Percentiles rank a stretch among this genome's conserved stretches.
Conservation (phyloP, 2,113 vertebrate genomes). For the Nesoenas mayeri region DNA sequence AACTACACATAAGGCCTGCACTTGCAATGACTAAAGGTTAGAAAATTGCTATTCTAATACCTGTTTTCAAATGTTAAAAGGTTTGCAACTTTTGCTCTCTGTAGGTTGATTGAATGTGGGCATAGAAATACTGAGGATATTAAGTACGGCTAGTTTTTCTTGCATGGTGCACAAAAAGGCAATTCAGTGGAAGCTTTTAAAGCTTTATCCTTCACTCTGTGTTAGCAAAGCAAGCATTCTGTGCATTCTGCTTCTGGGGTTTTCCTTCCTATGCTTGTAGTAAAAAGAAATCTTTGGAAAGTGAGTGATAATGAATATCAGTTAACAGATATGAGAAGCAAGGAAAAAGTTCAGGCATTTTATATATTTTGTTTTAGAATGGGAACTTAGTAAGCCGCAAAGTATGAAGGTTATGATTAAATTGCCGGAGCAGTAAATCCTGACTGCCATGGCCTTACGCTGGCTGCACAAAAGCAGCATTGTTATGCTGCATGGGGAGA, state of each 20-base stretch:
- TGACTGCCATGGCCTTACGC: slow-evolving; percentile 21
- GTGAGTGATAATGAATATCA: slow-evolving; percentile 14
- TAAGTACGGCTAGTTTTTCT: background rate
- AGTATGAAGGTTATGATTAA: slow-evolving; percentile 67
- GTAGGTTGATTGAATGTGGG: background rate
- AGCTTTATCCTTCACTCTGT: background rate
- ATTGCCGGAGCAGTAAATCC: slow-evolving; percentile 38
- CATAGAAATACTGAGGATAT: background rate
- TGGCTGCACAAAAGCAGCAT: slow-evolving; percentile 61
- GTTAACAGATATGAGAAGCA: background rate
- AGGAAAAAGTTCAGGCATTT: background rate
- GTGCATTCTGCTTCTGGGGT: background rate
- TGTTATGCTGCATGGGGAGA: slow-evolving; percentile 50
- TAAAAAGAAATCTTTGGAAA: background rate
- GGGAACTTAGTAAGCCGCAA: slow-evolving; percentile 7
- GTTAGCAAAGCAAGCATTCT: background rate
- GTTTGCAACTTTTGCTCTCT: background rate
- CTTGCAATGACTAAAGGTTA: background rate
- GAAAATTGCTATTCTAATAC: background rate
- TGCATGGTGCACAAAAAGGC: background rate
- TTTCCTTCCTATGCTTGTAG: background rate
- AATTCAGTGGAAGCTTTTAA: background rate
- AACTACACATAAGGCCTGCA: background rate
- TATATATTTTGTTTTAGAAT: slow-evolving; percentile 28
- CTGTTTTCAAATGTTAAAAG: background rate